These are phyloP conservation scores for Rhinichthys klamathensis DNA, from an alignment of 2,113 vertebrate genomes.

Conservation along the genomic window DNA sequence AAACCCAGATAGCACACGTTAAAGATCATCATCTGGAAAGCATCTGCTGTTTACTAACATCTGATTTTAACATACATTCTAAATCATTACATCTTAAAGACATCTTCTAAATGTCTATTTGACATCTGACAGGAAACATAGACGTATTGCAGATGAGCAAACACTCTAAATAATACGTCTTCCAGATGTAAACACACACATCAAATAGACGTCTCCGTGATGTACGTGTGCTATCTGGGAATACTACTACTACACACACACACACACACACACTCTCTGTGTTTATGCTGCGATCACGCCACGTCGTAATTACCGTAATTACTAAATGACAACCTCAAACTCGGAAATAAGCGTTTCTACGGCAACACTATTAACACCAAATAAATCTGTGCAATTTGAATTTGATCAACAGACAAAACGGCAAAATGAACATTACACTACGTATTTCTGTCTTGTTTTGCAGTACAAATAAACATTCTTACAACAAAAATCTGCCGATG, in stretches of 20 bases:
- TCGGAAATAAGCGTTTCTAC: neutral
- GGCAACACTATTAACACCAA: neutral
- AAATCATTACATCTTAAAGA: too few relatives aligned
- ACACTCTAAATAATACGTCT: too few relatives aligned
- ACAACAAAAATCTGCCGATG: too few relatives aligned
- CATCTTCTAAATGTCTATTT: too few relatives aligned
- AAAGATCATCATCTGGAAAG: too few relatives aligned
- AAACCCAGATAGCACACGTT: neutral
- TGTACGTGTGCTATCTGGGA: too few relatives aligned
- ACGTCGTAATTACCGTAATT: neutral
- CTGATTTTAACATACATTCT: too few relatives aligned
- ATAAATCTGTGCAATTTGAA: neutral
- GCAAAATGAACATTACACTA: neutral
- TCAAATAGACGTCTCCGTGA: too few relatives aligned
- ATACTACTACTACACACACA: neutral
- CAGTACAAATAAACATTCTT: neutral
- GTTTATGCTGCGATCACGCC: neutral
- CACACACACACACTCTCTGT: neutral
- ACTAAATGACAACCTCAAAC: neutral
- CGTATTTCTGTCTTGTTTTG: neutral
- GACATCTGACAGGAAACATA: too few relatives aligned
- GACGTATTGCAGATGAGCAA: too few relatives aligned
- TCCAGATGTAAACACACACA: too few relatives aligned
- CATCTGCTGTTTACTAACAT: too few relatives aligned
- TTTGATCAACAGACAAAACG: neutral